Evolutionary conservation across 2,797 vertebrate species (phyloP).

Genomic region (Hybognathus amarus): DNA sequence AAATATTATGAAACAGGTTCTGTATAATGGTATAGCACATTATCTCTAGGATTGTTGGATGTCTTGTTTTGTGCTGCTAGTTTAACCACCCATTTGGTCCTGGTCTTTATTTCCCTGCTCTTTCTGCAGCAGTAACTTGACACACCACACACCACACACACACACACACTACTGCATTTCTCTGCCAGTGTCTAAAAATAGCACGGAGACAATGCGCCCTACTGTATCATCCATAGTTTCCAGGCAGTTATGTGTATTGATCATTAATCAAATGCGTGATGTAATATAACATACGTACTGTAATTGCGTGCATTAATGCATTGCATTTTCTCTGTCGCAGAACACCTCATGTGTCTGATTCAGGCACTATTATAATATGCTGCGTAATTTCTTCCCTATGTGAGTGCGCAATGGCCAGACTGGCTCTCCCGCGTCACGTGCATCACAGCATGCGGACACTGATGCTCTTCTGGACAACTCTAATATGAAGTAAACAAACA

Average conservation of each 20-base stretch:
- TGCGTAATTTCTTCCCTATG: not conserved
- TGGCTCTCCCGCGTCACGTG: not conserved
- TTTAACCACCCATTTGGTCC: not conserved
- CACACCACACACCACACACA: constrained; percentile 44
- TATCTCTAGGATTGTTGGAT: not conserved
- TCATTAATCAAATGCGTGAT: not conserved
- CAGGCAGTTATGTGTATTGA: not conserved
- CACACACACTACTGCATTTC: constrained; percentile 69
- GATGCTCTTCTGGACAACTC: not conserved
- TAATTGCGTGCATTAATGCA: not conserved
- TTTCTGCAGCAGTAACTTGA: constrained; percentile 32
- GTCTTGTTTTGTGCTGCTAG: not conserved
- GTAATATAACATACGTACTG: not conserved
- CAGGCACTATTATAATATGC: not conserved
- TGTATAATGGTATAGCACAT: not conserved
- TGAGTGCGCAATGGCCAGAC: not conserved
- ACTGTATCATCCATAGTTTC: not conserved
- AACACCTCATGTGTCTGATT: not conserved
- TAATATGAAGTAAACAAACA: not conserved
- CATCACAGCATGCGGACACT: not conserved
- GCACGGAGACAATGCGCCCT: constrained; percentile 59
- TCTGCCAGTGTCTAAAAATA: constrained; percentile 74
- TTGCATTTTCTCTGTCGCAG: not conserved
- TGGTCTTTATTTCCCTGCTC: not conserved
- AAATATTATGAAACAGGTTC: not conserved